Conservation (phyloP, 2,113 vertebrate species). For the Phalacrocorax aristotelis region DNA sequence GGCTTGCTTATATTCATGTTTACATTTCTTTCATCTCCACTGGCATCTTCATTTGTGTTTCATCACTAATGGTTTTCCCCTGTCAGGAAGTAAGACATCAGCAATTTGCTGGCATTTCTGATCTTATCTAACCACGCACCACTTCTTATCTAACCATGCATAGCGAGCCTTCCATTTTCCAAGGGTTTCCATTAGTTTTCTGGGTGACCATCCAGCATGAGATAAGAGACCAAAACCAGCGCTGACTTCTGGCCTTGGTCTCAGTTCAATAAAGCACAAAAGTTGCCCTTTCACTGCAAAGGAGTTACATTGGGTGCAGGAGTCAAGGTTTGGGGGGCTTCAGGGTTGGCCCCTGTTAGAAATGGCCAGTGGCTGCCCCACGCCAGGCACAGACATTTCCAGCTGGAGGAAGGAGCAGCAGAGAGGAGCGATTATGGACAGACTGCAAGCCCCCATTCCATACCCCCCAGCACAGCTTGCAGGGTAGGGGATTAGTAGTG, state of each 20-base stretch:
- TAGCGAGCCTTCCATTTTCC: background rate
- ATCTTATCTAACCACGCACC: background rate
- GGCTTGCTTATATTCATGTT: background rate
- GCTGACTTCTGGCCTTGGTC: background rate
- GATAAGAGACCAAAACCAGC: background rate
- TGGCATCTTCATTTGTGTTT: background rate
- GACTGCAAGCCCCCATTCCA: background rate
- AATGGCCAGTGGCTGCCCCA: background rate
- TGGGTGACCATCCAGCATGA: background rate
- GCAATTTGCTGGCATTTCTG: background rate
- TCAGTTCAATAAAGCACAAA: background rate
- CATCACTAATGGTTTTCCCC: background rate
- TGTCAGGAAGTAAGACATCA: background rate
- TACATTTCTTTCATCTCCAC: background rate
- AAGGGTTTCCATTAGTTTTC: background rate
- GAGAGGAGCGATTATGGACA: background rate
- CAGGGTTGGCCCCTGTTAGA: background rate
- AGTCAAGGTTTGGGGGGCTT: fast-evolving
- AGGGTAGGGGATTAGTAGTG: fast-evolving
- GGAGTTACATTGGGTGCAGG: background rate
- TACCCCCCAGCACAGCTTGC: too few species aligned
- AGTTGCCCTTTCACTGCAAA: background rate
- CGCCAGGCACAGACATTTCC: fast-evolving
- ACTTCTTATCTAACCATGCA: background rate
- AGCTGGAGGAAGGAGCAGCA: background rate